phyloP scores from a whole-genome alignment of 2,113 vertebrate species.

The Phalacrocorax pelagicus region DNA sequence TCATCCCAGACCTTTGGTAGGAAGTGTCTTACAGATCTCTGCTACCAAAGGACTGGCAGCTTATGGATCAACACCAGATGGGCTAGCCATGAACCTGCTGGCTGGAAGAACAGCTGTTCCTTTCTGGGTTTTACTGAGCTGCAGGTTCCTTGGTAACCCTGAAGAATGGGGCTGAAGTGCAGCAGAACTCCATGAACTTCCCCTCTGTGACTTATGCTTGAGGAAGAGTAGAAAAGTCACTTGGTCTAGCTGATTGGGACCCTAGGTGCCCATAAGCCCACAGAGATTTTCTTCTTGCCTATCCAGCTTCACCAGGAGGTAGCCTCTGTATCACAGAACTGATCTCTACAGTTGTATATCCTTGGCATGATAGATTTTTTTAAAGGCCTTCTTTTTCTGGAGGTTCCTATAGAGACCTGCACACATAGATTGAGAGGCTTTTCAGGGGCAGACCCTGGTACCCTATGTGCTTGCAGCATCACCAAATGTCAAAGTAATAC shows the following conservation, averaged over 20 bases:
- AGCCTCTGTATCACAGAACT: not conserved
- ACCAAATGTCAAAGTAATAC: not conserved
- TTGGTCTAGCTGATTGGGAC: too few relatives aligned
- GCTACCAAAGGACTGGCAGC: not conserved
- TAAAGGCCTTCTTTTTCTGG: not conserved
- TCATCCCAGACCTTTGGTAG: not conserved
- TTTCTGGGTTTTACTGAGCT: not conserved
- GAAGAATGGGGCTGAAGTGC: not conserved
- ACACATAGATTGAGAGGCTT: not conserved
- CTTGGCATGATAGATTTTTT: not conserved
- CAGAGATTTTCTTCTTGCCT: not conserved
- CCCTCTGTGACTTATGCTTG: not conserved
- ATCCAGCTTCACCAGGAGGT: not conserved
- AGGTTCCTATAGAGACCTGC: not conserved
- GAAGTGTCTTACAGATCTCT: not conserved
- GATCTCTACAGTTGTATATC: not conserved
- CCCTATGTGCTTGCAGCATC: not conserved
- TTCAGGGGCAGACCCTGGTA: not conserved
- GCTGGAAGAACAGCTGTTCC: not conserved
- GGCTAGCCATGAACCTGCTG: not conserved
- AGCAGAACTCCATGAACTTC: not conserved
- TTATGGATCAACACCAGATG: not conserved
- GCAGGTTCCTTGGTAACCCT: not conserved
- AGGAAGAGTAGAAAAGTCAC: not conserved
- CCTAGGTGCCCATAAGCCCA: not conserved